These are phyloP conservation scores for Equus przewalskii DNA, from an alignment of 2,113 vertebrate species.

Conservation along the genomic window DNA sequence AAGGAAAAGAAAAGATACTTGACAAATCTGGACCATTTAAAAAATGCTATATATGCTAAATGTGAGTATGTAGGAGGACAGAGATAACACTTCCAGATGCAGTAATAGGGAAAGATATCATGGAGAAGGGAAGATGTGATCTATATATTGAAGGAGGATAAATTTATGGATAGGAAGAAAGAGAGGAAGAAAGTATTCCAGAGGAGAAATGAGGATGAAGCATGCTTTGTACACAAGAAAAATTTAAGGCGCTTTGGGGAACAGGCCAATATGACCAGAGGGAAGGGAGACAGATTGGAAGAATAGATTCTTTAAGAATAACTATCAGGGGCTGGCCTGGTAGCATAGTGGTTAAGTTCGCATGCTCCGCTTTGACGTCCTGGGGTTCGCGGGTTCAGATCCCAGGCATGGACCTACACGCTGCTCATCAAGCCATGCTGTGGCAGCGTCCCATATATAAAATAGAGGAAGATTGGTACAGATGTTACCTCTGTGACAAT, in stretches of 20 bases:
- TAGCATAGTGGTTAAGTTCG: no score
- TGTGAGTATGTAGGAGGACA: not conserved
- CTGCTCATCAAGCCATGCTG: no score
- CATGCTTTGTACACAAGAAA: not conserved
- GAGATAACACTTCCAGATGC: not conserved
- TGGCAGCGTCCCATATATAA: no score
- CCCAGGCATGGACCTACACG: no score
- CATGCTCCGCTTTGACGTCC: no score
- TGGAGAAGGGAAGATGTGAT: not conserved
- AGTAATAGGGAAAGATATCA: not conserved
- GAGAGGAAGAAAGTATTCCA: not conserved
- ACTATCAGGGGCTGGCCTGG: not conserved
- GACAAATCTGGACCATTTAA: not conserved
- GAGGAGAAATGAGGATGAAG: not conserved
- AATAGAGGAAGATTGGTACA: no score
- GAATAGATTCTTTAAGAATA: not conserved
- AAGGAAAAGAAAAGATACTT: not conserved
- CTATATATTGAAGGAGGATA: not conserved
- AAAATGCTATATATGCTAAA: not conserved
- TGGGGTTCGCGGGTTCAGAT: no score
- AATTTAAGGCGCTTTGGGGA: conserved; percentile 4
- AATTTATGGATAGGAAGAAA: not conserved
- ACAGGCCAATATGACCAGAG: not conserved
- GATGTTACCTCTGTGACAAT: no score
- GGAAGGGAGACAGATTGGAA: not conserved